These are phyloP conservation scores for Rhea pennata DNA, from an alignment of 2,113 vertebrate species.

Conservation along the genomic window DNA sequence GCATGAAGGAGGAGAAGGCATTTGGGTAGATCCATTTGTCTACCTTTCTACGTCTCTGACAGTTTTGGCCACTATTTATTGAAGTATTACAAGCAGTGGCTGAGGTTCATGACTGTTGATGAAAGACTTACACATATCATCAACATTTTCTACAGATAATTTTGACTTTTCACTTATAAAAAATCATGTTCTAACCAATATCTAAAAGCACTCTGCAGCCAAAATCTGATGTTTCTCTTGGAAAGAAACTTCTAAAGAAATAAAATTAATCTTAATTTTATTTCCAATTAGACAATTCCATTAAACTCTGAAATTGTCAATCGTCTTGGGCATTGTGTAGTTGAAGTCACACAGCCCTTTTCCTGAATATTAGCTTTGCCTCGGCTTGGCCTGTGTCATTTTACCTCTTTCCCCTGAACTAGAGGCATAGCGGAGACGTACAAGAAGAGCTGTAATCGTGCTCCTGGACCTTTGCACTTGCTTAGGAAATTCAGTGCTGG, in stretches of 20 bases:
- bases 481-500: not conserved
- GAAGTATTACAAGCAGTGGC: not conserved
- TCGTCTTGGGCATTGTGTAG: no score
- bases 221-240: not conserved
- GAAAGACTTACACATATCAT: not conserved
- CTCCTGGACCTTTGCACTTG: not conserved
- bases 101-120: not conserved
- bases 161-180: not conserved
- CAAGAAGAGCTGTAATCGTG: not conserved
- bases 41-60: not conserved
- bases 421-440: fast-evolving
- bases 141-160: not conserved
- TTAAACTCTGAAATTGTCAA: not conserved
- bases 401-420: not conserved
- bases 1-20: not conserved
- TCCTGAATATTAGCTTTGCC: not conserved
- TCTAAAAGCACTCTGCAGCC: not conserved
- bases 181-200: not conserved
- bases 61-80: not conserved
- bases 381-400: not conserved
- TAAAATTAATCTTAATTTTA: not conserved
- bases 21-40: not conserved
- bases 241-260: not conserved
- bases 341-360: not conserved
- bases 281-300: not conserved